These are phyloP conservation scores for Pterobdella sp. DNA, from an alignment of 2,888 invertebrate genomes.

Conservation along the genomic window DNA sequence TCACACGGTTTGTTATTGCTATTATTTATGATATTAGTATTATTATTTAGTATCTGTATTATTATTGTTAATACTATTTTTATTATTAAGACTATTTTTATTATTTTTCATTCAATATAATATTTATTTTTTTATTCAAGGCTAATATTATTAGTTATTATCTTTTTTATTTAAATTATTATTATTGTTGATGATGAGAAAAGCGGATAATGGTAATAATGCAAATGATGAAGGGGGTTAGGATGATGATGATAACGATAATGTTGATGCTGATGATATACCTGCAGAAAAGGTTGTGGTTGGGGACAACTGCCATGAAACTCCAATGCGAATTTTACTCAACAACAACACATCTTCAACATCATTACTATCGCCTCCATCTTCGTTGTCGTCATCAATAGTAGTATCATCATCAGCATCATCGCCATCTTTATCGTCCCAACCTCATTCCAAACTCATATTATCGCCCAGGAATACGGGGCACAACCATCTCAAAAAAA, in stretches of 20 bases:
- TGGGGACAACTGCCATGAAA: too few relatives aligned
- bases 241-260: too few relatives aligned
- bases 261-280: too few relatives aligned
- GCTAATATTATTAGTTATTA: too few relatives aligned
- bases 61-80: neutral
- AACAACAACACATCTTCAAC: neutral
- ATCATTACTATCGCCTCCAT: constrained; percentile 3
- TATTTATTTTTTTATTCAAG: too few relatives aligned
- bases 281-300: too few relatives aligned
- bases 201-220: neutral
- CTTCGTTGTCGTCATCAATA: neutral
- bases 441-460: constrained; percentile 3
- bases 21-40: neutral
- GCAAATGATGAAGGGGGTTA: too few relatives aligned
- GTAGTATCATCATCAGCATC: neutral
- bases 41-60: neutral
- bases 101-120: too few relatives aligned
- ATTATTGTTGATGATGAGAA: neutral
- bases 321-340: too few relatives aligned
- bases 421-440: neutral
- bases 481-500: neutral
- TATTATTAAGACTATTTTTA: too few relatives aligned
- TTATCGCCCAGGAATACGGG: neutral
- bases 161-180: neutral
- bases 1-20: neutral